Evolutionary conservation across 2,797 vertebrate species (phyloP).

Genomic region (Rhincodon typus): DNA sequence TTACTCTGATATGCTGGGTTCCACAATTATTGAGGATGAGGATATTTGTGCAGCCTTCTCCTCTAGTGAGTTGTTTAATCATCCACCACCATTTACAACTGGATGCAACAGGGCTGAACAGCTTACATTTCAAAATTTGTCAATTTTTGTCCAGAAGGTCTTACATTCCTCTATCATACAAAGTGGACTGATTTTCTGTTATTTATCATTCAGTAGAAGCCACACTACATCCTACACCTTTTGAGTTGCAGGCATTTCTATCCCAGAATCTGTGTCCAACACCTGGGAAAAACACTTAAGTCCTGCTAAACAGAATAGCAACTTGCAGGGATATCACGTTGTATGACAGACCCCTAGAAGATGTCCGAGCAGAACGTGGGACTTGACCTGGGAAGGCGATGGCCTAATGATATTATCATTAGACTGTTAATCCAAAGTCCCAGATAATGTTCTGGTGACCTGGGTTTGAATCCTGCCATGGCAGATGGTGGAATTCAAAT

Average conservation of each 20-base stretch:
- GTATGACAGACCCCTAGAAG: neutral
- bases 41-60: no score
- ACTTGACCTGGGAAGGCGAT: neutral
- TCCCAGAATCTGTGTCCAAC: neutral
- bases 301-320: neutral
- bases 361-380: neutral
- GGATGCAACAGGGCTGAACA: no score
- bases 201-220: neutral
- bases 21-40: no score
- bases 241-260: neutral
- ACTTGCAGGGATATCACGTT: neutral
- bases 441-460: no score
- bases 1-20: no score
- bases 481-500: no score
- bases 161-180: neutral
- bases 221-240: neutral
- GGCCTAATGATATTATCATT: no score
- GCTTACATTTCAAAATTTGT: no score
- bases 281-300: neutral
- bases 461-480: no score
- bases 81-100: no score
- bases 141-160: neutral
- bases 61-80: no score
- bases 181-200: neutral
- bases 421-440: no score